These are phyloP conservation scores for Papilio demoleus DNA, from an alignment of 2,888 invertebrate genomes.

Conservation along the genomic window DNA sequence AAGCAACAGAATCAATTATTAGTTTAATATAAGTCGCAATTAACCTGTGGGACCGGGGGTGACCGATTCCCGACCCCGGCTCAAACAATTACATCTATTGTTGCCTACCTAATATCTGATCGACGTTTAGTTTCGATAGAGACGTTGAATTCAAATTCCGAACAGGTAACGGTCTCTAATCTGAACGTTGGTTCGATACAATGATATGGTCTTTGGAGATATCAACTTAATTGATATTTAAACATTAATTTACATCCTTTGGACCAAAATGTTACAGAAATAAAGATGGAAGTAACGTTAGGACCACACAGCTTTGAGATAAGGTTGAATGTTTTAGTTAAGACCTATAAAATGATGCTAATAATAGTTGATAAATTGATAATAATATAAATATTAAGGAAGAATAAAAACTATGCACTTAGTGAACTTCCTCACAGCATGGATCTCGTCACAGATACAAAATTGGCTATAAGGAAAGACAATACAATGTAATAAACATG, in stretches of 20 bases:
- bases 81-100: slow-evolving; percentile 63
- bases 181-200: slow-evolving; percentile 4
- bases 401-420: background rate
- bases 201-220: background rate
- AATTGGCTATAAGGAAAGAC: slow-evolving; percentile 19
- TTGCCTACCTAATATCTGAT: slow-evolving; percentile 59
- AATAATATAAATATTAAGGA: background rate
- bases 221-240: slow-evolving; percentile 7
- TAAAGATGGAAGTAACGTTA: no score
- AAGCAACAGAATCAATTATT: slow-evolving; percentile 45
- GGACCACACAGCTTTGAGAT: no score
- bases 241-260: background rate
- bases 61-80: slow-evolving; percentile 44
- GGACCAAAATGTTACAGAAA: background rate
- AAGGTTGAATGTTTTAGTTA: no score
- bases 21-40: slow-evolving; percentile 40
- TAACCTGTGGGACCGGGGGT: slow-evolving; percentile 34
- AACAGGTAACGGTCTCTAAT: slow-evolving; percentile 20
- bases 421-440: background rate
- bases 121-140: slow-evolving; percentile 44
- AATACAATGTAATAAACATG: slow-evolving; percentile 36
- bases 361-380: no score
- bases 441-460: slow-evolving; percentile 16
- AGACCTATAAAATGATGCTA: no score
- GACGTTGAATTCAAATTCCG: slow-evolving; percentile 18